phyloP scores from a whole-genome alignment of 1,140 invertebrate species.

The Euborellia annulipes region DNA sequence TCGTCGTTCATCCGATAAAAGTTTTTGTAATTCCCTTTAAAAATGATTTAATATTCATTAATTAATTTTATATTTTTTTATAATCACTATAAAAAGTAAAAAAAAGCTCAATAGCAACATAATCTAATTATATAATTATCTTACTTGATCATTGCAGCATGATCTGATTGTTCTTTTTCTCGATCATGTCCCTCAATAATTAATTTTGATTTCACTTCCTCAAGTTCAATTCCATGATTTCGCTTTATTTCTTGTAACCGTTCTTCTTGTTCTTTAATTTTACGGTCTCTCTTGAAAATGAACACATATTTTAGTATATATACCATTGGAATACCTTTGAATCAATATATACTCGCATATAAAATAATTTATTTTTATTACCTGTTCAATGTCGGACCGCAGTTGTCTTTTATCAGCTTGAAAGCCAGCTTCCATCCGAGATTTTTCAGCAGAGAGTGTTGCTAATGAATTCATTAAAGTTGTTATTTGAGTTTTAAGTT shows the following conservation, averaged over 20 bases:
- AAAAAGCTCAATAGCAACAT: background rate
- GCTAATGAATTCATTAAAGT: conserved; percentile 56
- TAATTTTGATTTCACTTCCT: conserved; percentile 52
- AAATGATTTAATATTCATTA: conserved; percentile 3
- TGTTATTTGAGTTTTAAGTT: conserved; percentile 37
- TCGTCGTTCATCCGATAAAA: conserved; percentile 40
- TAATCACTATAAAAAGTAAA: background rate
- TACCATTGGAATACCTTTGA: background rate
- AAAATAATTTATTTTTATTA: conserved; percentile 19
- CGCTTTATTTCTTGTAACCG: conserved; percentile 39
- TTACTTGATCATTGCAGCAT: conserved; percentile 46
- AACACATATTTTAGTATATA: conserved; percentile 8
- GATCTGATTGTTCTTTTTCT: conserved; percentile 59
- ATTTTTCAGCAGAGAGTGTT: conserved; percentile 66
- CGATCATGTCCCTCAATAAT: conserved; percentile 58
- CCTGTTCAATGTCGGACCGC: conserved; percentile 44
- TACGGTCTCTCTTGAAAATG: conserved; percentile 13
- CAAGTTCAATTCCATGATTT: conserved; percentile 39
- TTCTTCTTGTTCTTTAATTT: conserved; percentile 29
- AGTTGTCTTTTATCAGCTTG: conserved; percentile 60
- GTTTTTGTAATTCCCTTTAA: conserved; percentile 43
- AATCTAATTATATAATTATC: background rate
- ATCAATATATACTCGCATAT: background rate
- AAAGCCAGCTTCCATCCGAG: conserved; percentile 65
- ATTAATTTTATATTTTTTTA: conserved; percentile 1